Percentiles rank a stretch among this genome's conserved stretches.
Evolutionary conservation across 2,113 vertebrate species (phyloP).

Genomic region (Oceanites oceanicus): DNA sequence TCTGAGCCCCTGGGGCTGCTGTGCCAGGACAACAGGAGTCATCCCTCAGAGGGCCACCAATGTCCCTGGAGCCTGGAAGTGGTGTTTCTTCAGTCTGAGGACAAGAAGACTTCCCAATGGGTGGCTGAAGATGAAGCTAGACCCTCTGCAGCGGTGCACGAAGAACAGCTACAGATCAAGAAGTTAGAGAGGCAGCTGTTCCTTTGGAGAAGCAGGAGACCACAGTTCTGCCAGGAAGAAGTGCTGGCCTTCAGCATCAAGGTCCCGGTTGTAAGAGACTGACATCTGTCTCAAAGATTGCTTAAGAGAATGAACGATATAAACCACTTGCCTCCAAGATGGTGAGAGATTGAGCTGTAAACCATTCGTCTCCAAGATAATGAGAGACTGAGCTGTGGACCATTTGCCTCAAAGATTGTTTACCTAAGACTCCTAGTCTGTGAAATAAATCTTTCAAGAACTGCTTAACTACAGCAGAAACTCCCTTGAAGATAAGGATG

Average conservation of each 20-base stretch:
- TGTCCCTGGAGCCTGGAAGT: not conserved
- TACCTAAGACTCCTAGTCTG: no score
- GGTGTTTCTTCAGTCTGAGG: not conserved
- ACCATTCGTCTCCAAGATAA: no score
- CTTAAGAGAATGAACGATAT: no score
- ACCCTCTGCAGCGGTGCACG: fast-evolving
- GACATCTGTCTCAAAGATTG: no score
- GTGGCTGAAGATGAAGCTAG: not conserved
- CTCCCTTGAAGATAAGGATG: no score
- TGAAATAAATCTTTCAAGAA: no score
- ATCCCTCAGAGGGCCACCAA: not conserved
- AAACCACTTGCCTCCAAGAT: no score
- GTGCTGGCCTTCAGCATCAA: not conserved
- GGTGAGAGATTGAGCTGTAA: no score
- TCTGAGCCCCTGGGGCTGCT: not conserved
- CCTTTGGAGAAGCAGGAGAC: not conserved
- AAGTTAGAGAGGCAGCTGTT: not conserved
- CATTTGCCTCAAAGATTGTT: no score
- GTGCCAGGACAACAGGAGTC: not conserved
- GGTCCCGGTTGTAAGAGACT: no score
- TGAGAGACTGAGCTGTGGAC: no score
- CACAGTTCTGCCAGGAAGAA: not conserved
- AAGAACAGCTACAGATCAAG: not conserved
- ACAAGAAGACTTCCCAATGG: not conserved
- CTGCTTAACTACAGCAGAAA: no score